Base-by-base conservation (phyloP, 2,113 vertebrate genomes). In the Tympanuchus pallidicinctus region DNA sequence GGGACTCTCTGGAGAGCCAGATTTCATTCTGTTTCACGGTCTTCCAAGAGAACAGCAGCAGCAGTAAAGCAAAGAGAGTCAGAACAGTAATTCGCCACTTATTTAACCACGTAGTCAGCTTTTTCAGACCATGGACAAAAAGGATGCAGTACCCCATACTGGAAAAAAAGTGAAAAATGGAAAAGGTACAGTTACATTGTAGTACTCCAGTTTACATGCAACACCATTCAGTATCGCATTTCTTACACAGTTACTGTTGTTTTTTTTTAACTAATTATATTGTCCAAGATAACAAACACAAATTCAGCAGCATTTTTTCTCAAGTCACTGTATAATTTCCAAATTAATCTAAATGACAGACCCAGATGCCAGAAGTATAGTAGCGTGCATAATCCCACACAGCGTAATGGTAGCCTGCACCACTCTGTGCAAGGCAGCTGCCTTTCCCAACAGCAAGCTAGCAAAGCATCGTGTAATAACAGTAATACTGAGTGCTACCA, bases 61-160 rank as follows among this genome's bases (percentile, higher is more conserved):
- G 97, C 84, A 99, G 93, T 88, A 98, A 97, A 65, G 98, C 98
- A 57, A 98, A 98, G 64, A 98, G 89, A 1, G 97, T 98, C 66
- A 98, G 94, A 38, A 98, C 91, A 14, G 98, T 92, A 54, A 98
- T 89, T 25, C 98, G 98, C 95, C 98, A 98, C 4, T 98, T 98
- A 40, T 98, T 98, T n/a, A 98, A 96, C 94, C 98, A 93, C 0
- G 97, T 93, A 74, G 97, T 98, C 71, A 99, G 97, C 78, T 98
- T 98, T 89, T 97, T 98, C 72, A 99, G 89, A 20, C 99, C 99
- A 0, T 99, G 98, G 88, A 98, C 98, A 69, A 99, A 98, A 94
- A 99, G 98, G 94, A 99, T 99, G 94, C 99, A 99, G 97, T 99
- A 99, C 8, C 99, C 99, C 99, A 99, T 99, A 88, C 99, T 99